Evolutionary conservation across 2,888 invertebrate genomes (phyloP), one percentile per base, ranked within the genome.

Genomic region (Harpagoxenus sublaevis): DNA sequence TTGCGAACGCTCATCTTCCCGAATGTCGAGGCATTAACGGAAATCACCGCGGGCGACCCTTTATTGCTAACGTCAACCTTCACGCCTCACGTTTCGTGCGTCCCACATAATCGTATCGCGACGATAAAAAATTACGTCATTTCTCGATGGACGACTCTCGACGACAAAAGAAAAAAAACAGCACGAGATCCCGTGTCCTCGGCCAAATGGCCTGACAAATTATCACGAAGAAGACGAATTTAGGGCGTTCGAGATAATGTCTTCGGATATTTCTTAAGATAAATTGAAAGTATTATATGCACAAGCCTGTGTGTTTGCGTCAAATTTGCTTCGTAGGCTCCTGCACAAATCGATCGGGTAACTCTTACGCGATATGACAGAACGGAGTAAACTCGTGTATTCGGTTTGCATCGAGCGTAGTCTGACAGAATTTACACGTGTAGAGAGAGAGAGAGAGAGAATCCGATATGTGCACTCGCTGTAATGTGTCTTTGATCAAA

Each of bases 401-500:
- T 77, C 39, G 53, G 42, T 31, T 31, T 68, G 42, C 12, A n/a
- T n/a, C n/a, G 55, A 23, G 6, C 2, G n/a, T 53, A 57, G 28
- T 51, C 39, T 42, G 73, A 65, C 35, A 68, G 73, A 81, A 87
- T 87, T 87, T 86, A 87, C 83, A 78, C 66, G 70, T 55, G 31
- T 42, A 83, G 60, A 28, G 23, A 23, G 23, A 23, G 23, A 23
- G 23, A 23, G 23, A 23, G 23, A 23, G 51, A 63, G 71, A 48
- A 84, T 71, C 53, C 65, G 68, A 79, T 86, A 84, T 60, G 81
- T 12, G 39, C 57, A 39, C n/a, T 23, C 55, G 65, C 5, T 66
- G 79, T 87, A 85, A 89, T 86, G 87, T 79, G 70, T 77, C 78
- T 78, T 85, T 81, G 62, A 86, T 88, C 86, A 86, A 88, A 88